Conservation (phyloP, 1,140 invertebrate species). For the Lysiphlebus fabarum region DNA sequence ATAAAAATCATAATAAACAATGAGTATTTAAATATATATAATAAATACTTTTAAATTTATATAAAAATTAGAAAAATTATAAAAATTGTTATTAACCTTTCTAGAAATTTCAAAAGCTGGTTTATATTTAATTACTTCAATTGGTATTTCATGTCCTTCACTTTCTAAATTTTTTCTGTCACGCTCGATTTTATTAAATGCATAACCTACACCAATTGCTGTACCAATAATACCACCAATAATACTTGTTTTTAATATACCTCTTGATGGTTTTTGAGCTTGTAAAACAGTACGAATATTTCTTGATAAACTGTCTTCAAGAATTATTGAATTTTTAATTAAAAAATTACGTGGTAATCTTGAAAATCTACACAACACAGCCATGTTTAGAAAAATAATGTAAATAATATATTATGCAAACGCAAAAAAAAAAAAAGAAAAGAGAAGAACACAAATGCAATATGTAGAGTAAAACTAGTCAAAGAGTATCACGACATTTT, state of each 20-base stretch:
- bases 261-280: constrained; percentile 31
- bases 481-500: too few species aligned
- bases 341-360: constrained; percentile 28
- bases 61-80: too few species aligned
- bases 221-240: constrained; percentile 58
- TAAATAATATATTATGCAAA: too few species aligned
- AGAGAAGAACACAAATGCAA: too few species aligned
- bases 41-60: too few species aligned
- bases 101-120: constrained; percentile 51
- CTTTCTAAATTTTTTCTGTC: constrained; percentile 51
- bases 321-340: constrained; percentile 21
- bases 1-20: constrained; percentile 16
- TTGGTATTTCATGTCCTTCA: constrained; percentile 45
- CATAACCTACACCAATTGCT: constrained; percentile 53
- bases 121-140: constrained; percentile 55
- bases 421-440: too few species aligned
- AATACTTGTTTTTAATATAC: constrained; percentile 53
- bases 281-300: constrained; percentile 33
- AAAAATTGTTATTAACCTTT: constrained; percentile 49
- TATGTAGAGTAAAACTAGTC: too few species aligned
- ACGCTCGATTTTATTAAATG: constrained; percentile 47
- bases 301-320: constrained; percentile 21
- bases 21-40: background rate
- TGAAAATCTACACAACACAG: constrained; percentile 34
- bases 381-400: constrained; percentile 33